Evolutionary conservation across 2,888 invertebrate species (phyloP).

Genomic region (Monopis laevigella): DNA sequence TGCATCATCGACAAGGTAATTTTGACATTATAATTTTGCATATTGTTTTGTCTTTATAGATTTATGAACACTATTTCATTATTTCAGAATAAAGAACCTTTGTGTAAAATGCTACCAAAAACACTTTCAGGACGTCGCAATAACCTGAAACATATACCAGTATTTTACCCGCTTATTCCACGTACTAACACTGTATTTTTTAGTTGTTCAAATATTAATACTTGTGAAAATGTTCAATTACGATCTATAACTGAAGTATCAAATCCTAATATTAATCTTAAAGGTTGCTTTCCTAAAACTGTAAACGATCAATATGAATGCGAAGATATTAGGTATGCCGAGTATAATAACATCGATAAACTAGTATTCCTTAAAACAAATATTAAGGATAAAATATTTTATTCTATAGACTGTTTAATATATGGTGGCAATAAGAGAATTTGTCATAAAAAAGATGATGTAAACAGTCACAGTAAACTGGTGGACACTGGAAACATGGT

Average conservation of each 20-base stretch:
- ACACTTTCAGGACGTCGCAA: slow-evolving; percentile 22
- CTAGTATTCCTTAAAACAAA: slow-evolving; percentile 38
- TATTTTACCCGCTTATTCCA: slow-evolving; percentile 50
- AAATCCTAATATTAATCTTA: slow-evolving; percentile 27
- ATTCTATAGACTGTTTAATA: slow-evolving; percentile 47
- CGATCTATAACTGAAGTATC: slow-evolving; percentile 39
- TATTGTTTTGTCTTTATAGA: not conserved
- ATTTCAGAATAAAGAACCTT: slow-evolving; percentile 36
- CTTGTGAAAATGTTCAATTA: slow-evolving; percentile 17
- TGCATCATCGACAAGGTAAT: slow-evolving; percentile 8
- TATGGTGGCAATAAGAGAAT: slow-evolving; percentile 41
- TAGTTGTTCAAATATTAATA: slow-evolving; percentile 29
- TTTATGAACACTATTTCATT: not conserved
- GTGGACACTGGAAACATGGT: slow-evolving; percentile 39
- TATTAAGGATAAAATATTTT: slow-evolving; percentile 37
- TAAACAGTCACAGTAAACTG: slow-evolving; percentile 33
- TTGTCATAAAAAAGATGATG: slow-evolving; percentile 38
- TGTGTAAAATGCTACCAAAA: slow-evolving; percentile 28
- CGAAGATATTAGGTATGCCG: slow-evolving; percentile 36
- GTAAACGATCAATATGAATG: slow-evolving; percentile 29
- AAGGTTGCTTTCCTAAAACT: slow-evolving; percentile 30
- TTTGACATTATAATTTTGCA: not conserved
- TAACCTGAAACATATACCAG: slow-evolving; percentile 27
- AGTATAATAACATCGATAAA: slow-evolving; percentile 47
- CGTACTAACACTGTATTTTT: slow-evolving; percentile 32